Base-by-base conservation (phyloP, 2,797 vertebrate species). In the Gallinago nigripennis region DNA sequence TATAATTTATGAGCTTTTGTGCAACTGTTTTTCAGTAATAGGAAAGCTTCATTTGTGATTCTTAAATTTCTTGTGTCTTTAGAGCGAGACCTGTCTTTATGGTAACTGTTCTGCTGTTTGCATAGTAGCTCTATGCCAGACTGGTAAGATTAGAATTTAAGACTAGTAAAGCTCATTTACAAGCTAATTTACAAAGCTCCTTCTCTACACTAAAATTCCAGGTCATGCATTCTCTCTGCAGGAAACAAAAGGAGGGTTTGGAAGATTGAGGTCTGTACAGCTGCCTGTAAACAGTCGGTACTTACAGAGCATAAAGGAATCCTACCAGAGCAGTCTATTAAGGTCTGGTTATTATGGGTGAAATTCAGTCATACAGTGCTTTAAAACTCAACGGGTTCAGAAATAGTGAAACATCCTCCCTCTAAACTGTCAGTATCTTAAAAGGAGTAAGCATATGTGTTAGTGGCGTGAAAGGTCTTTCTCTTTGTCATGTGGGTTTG, bases 91-190 rank as follows among this genome's bases (percentile, higher is more conserved):
- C 0, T 73, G 41, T 84, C 51, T 87, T 88, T 51, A 37, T 58
- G 16, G 7, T 69, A 82, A 45, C 33, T 56, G 1, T 76, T 91
- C 19, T 70, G 41, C 57, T 81, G 46, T 88, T 94, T 94, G 76
- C 66, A 23, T 30, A 65, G 94, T 46, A 71, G 53, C 53, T 71
- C 28, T 70, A 17, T 78, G 61, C 37, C 82, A 90, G 82, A 70
- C 88, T 72, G n/a, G 39, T 72, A 69, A 90, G 93, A 90, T 95
- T 86, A 92, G 70, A 88, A 61, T 88, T 83, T 95, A 86, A 95
- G 90, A 86, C 77, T 51, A 76, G 61, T 63, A 91, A 95, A 94
- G 90, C 86, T 93, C 54, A 69, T 84, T 88, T 90, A 79, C 82
- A 86, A 93, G 82, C 73, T 94, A 79, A 95, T 93, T 95, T 90